Percentiles rank a stretch among this genome's conserved stretches.
Conservation (phyloP, 2,797 vertebrate genomes). For the Hydrocynus forskahlii region DNA sequence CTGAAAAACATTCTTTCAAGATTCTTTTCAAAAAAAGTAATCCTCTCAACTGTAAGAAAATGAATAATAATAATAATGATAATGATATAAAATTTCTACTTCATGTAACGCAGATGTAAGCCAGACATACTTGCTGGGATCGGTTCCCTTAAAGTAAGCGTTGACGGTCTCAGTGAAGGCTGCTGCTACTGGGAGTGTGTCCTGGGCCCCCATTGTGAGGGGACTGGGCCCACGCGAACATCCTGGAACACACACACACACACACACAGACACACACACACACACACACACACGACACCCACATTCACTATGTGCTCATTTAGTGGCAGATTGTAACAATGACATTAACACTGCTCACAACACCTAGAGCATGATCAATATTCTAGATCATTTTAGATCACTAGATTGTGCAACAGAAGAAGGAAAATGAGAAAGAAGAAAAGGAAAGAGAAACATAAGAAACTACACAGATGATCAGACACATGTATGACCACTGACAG, state of each 20-base stretch:
- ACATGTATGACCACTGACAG: neutral
- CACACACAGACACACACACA: no score
- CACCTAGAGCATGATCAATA: neutral
- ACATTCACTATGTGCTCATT: neutral
- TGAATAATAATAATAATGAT: no score
- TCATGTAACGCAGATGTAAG: neutral
- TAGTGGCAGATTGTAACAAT: neutral
- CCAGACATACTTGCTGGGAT: slow-evolving; percentile 91
- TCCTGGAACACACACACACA: slow-evolving; percentile 74
- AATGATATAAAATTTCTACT: no score
- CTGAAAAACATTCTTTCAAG: no score
- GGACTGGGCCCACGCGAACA: slow-evolving; percentile 96
- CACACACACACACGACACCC: slow-evolving; percentile 15
- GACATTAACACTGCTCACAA: neutral
- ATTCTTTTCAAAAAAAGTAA: no score
- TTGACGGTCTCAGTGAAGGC: slow-evolving; percentile 98
- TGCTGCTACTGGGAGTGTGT: slow-evolving; percentile 95
- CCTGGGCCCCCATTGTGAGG: slow-evolving; percentile 97
- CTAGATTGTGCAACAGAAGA: slow-evolving; percentile 1
- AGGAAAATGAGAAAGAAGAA: neutral
- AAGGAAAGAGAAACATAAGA: slow-evolving; percentile 31
- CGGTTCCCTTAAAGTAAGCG: slow-evolving; percentile 95
- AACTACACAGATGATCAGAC: slow-evolving; percentile 13
- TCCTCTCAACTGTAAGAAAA: no score
- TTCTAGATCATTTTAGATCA: neutral